A percentile compares a stretch with the other conserved stretches of the same genome.
Evolutionary conservation across 2,113 vertebrate species (phyloP).

Genomic region (Ammodytes dubius): DNA sequence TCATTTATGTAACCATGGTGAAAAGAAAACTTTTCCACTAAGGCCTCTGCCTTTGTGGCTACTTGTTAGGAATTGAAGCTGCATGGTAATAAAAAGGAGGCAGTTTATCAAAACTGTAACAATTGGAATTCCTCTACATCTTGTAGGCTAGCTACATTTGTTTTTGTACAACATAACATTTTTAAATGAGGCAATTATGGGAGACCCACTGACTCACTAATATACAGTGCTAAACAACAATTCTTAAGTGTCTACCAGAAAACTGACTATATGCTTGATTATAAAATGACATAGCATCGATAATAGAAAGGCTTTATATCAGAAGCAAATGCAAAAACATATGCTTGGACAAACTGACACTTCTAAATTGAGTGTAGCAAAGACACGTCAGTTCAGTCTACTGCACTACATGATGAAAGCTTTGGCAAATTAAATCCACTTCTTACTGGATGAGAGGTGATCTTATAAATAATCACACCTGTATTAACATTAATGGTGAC

Average conservation of each 20-base stretch:
- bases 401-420: conserved; percentile 50
- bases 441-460: conserved; percentile 29
- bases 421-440: conserved; percentile 28
- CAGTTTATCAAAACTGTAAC: conserved; percentile 2
- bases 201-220: not conserved
- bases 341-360: not conserved
- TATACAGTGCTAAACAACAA: not conserved
- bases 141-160: not conserved
- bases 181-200: not conserved
- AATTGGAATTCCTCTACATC: not conserved
- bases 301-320: not conserved
- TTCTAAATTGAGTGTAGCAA: conserved; percentile 15
- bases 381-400: conserved; percentile 27
- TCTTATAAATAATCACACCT: conserved; percentile 55
- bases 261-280: not conserved
- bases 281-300: not conserved
- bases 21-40: not conserved
- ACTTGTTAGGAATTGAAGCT: conserved; percentile 13
- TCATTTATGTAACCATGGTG: not conserved
- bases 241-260: not conserved
- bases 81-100: conserved; percentile 19
- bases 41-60: conserved; percentile 20
- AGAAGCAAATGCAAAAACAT: not conserved
- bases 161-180: not conserved
- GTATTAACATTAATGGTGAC: conserved; percentile 48